Percentiles rank a stretch among this genome's conserved stretches.
These are phyloP conservation scores for Lepilemur septentrionalis DNA, from an alignment of 2,797 vertebrate genomes.

Conservation along the genomic window DNA sequence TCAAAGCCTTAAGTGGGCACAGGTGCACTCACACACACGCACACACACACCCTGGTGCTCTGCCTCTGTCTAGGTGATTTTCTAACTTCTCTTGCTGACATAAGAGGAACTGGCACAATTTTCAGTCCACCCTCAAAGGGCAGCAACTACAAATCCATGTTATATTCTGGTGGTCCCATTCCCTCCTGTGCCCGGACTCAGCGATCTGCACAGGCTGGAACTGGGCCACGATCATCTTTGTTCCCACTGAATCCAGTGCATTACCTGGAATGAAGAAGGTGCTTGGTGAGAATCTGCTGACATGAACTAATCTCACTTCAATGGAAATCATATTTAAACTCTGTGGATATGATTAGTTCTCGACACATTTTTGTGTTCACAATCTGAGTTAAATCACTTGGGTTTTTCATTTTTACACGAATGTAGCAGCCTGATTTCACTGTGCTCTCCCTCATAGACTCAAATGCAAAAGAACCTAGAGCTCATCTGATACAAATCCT, in stretches of 20 bases:
- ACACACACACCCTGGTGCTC: fast-evolving
- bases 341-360: background rate
- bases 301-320: background rate
- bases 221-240: background rate
- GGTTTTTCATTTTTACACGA: background rate
- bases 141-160: background rate
- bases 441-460: background rate
- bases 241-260: too few species aligned
- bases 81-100: background rate
- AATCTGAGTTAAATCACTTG: background rate
- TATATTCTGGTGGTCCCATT: background rate
- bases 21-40: background rate
- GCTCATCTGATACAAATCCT: background rate
- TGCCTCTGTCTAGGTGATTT: background rate
- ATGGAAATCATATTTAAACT: background rate
- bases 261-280: too few species aligned
- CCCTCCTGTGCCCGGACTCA: background rate
- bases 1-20: background rate
- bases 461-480: too few species aligned
- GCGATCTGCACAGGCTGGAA: background rate
- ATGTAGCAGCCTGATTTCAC: background rate
- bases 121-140: background rate
- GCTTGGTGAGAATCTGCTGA: too few species aligned
- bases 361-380: background rate
- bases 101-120: background rate